Percentiles rank a stretch among this genome's conserved stretches.
Evolutionary conservation across 1,140 invertebrate genomes (phyloP).

Genomic region (Bombus affinis): DNA sequence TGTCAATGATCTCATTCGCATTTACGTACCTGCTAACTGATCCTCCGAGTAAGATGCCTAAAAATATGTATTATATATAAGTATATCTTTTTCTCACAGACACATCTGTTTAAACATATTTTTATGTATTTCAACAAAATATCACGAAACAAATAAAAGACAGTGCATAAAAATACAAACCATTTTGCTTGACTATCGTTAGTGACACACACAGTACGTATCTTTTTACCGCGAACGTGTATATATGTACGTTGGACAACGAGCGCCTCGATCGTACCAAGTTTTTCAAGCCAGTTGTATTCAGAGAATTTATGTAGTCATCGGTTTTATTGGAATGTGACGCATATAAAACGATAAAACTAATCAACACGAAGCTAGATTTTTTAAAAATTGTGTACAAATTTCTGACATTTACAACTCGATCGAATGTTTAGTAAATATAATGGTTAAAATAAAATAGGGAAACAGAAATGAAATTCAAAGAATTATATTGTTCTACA

Average conservation of each 20-base stretch:
- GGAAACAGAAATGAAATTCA: neutral
- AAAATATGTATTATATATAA: constrained; percentile 34
- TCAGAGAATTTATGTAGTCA: neutral
- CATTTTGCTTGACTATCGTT: constrained; percentile 11
- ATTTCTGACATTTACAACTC: neutral
- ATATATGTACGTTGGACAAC: neutral
- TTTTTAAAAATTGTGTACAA: neutral
- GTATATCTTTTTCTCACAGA: neutral
- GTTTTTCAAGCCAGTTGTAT: neutral
- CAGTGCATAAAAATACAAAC: constrained; percentile 14
- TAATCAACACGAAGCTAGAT: neutral
- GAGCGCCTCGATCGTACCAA: neutral
- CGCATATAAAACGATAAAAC: neutral
- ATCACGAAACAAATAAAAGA: neutral
- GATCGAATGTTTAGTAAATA: neutral
- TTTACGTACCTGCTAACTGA: constrained; percentile 93
- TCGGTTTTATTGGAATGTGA: neutral
- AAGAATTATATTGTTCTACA: neutral
- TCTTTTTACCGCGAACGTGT: neutral
- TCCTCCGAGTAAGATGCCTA: constrained; percentile 95
- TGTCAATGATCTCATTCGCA: constrained; percentile 44
- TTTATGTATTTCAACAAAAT: neutral
- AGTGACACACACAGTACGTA: neutral
- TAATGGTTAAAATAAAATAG: neutral
- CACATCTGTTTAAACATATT: neutral